Percentiles rank a stretch among this genome's conserved stretches.
These are phyloP conservation scores for Eupithecia subfuscata DNA, from an alignment of 2,888 invertebrate genomes.

Conservation along the genomic window DNA sequence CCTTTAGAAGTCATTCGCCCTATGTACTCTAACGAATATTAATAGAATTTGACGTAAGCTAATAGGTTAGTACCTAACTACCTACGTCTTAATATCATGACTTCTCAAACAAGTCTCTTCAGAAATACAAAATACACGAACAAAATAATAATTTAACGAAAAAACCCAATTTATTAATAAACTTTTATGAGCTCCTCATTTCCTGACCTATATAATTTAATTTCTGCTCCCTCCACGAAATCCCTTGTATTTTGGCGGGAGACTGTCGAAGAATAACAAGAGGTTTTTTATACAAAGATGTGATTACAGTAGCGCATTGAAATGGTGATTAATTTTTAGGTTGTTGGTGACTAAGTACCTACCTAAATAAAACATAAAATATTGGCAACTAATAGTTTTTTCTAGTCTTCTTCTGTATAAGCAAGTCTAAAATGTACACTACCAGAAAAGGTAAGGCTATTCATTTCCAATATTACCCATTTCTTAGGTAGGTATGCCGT, in stretches of 20 bases:
- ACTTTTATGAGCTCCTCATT: conserved; percentile 32
- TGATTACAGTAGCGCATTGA: not conserved
- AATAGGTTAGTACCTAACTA: no score
- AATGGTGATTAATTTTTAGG: not conserved
- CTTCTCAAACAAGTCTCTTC: not conserved
- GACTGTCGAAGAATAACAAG: conserved; percentile 18
- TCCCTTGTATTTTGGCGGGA: conserved; percentile 25
- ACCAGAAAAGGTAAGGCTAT: not conserved
- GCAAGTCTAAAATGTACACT: not conserved
- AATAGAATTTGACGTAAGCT: no score
- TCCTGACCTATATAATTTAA: conserved; percentile 34
- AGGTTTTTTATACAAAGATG: not conserved
- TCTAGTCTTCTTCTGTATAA: not conserved
- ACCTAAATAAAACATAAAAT: not conserved
- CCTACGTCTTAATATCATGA: not conserved
- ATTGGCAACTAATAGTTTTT: not conserved
- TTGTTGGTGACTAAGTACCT: not conserved
- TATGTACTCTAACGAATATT: no score
- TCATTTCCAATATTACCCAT: not conserved
- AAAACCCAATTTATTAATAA: conserved; percentile 23
- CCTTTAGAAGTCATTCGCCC: no score
- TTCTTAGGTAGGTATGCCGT: not conserved
- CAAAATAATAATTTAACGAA: not conserved
- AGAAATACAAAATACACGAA: not conserved
- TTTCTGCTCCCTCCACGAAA: conserved; percentile 25